Evolutionary conservation across 2,888 invertebrate species (phyloP).

Genomic region (Agapostemon virescens): DNA sequence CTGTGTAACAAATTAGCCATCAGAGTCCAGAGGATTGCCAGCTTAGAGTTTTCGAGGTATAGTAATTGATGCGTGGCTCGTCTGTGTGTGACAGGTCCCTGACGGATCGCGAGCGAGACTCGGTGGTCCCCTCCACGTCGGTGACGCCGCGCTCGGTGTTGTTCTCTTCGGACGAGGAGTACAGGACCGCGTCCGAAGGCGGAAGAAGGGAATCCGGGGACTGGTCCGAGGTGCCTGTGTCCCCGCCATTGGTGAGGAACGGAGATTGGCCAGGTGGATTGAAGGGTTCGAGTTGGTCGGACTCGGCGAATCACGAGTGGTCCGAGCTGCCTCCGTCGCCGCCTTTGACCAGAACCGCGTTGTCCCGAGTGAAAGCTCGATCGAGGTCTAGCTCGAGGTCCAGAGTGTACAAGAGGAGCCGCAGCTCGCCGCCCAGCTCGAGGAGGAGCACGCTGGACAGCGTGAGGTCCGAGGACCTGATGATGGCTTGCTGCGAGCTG

Average conservation of each 20-base stretch:
- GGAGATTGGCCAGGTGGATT: constrained; percentile 71
- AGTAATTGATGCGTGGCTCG: neutral
- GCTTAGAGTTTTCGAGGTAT: no score
- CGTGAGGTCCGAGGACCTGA: constrained; percentile 84
- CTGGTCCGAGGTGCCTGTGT: constrained; percentile 87
- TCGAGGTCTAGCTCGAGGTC: constrained; percentile 81
- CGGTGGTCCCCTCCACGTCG: constrained; percentile 84
- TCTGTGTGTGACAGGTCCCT: constrained; percentile 58
- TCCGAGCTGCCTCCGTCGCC: constrained; percentile 85
- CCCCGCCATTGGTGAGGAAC: constrained; percentile 80
- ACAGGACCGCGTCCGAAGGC: constrained; percentile 92
- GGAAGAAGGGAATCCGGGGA: constrained; percentile 90
- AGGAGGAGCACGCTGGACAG: constrained; percentile 85
- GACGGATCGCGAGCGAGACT: constrained; percentile 77
- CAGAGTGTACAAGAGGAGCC: constrained; percentile 83
- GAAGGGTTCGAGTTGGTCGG: constrained; percentile 73
- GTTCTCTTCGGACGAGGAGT: constrained; percentile 93
- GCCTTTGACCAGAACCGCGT: constrained; percentile 83
- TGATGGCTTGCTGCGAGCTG: constrained; percentile 81
- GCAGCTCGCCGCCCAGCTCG: constrained; percentile 84
- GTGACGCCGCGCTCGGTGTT: constrained; percentile 86
- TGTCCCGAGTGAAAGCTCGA: constrained; percentile 85
- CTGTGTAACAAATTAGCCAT: no score
- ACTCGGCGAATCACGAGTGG: constrained; percentile 76
- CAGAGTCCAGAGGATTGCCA: no score